Evolutionary conservation across 1,140 invertebrate species (phyloP).

Genomic region (Papilio xuthus): DNA sequence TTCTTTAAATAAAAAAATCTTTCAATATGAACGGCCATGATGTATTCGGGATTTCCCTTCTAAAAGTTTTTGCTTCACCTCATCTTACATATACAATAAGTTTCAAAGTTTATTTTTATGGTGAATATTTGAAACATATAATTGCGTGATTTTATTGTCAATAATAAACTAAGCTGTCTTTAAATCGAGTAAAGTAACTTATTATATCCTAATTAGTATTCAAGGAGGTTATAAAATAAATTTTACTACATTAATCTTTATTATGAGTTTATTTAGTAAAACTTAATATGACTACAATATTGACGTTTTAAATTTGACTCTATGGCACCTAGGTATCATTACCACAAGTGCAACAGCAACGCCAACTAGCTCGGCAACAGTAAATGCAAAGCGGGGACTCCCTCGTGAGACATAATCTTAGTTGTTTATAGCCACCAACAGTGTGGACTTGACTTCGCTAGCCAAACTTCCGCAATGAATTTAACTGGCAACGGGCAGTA

Average conservation of each 20-base stretch:
- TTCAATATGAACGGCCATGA: slow-evolving; percentile 1
- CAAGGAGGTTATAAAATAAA: too few species aligned
- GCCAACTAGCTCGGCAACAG: background rate
- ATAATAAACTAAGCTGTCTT: background rate
- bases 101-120: background rate
- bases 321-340: background rate
- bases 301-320: background rate
- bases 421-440: background rate
- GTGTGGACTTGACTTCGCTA: slow-evolving; percentile 4
- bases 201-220: too few species aligned
- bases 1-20: background rate
- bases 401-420: slow-evolving; percentile 15
- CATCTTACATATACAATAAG: background rate
- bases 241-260: too few species aligned
- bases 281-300: too few species aligned
- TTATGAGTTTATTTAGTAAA: too few species aligned
- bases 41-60: slow-evolving; percentile 2
- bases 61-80: background rate
- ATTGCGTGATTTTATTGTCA: background rate
- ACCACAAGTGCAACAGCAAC: background rate
- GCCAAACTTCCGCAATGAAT: slow-evolving; percentile 6
- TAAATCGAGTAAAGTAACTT: background rate
- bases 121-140: background rate
- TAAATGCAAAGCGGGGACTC: background rate
- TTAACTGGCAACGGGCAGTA: background rate